Base-by-base conservation (phyloP, 2,113 vertebrate species). In the Brachyhypopomus gauderio region DNA sequence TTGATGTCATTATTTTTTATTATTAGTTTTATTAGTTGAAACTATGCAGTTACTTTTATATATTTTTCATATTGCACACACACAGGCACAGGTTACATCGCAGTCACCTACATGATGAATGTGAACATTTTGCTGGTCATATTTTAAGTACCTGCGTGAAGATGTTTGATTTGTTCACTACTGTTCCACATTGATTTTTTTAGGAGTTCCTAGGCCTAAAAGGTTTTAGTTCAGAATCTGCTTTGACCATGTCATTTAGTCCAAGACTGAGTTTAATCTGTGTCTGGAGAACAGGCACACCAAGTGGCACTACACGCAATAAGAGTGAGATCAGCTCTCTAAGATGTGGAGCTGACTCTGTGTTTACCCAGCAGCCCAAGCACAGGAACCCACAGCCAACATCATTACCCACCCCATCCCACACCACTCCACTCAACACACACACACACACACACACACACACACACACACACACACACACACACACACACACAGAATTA, bases 381-480 rank as follows among this genome's bases (percentile, higher is more conserved):
- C 27, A 34, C 78, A 22, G 64, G 64, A 74, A 48, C 60, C 80
- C 80, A 84, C 84, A 85, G 25, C 30, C 23, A 12, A 56, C 76
- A 80, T 85, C 82, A 84, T 77, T 84, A 82, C 72, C 70, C 83
- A 80, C 67, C 19, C 41, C 52, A 20, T 9, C 62, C n/a, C 23
- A 69, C 30, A 1, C 30, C 1, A 3, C 30, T 30, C 30, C 12
- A 1, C 45, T 14, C 45, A 52, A 52, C 45, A 11, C 41, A 11
- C 41, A 11, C 41, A n/a, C n/a, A n/a, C n/a, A n/a, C n/a, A 41
- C 38, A 41, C 45, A 52, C 45, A 14, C 45, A 52, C 45, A 52
- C 45, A 52, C 45, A 52, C 45, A 36, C 41, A 41, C 66, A 38
- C 23, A 25, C 55, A 62, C 60, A 41, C 27, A 62, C 79, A 59